Percentiles rank a stretch among this genome's conserved stretches.
These are phyloP conservation scores for Caenorhabditis inopinata DNA, from an alignment of 1,140 invertebrate species.

Conservation along the genomic window DNA sequence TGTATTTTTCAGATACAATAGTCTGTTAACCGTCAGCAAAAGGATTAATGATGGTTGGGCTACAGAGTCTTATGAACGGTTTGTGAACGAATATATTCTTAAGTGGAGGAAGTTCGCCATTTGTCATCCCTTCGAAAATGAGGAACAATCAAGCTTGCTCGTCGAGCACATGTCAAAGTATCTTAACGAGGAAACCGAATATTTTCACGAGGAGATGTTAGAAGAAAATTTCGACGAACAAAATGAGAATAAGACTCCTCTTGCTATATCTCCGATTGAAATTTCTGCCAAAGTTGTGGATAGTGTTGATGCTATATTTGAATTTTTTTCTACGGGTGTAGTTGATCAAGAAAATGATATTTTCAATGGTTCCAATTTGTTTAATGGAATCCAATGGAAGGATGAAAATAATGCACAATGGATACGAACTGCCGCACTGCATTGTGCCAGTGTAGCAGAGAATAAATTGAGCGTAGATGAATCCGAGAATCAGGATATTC, in stretches of 20 bases:
- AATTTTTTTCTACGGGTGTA: not conserved
- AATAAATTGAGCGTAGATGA: not conserved
- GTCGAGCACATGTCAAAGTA: not conserved
- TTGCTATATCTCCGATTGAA: not conserved
- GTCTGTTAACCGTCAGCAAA: not conserved
- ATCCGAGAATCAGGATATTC: not conserved
- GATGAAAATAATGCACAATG: not conserved
- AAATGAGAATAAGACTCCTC: not conserved
- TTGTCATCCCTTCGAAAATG: not conserved
- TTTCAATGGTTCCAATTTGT: not conserved
- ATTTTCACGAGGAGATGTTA: not conserved
- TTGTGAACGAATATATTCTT: slow-evolving; percentile 25
- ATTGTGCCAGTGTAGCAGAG: not conserved
- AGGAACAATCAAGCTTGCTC: not conserved
- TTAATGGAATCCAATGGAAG: not conserved
- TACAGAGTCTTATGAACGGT: slow-evolving; percentile 5
- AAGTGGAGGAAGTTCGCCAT: not conserved
- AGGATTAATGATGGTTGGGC: slow-evolving; percentile 26
- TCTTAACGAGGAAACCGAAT: not conserved
- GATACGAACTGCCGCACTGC: not conserved
- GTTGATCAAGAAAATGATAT: not conserved
- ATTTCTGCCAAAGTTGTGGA: not conserved
- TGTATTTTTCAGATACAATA: not conserved
- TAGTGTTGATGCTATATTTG: not conserved
- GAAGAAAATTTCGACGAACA: not conserved